phyloP scores from a whole-genome alignment of 2,113 vertebrate genomes.

The Speoplatyrhinus poulsoni region DNA sequence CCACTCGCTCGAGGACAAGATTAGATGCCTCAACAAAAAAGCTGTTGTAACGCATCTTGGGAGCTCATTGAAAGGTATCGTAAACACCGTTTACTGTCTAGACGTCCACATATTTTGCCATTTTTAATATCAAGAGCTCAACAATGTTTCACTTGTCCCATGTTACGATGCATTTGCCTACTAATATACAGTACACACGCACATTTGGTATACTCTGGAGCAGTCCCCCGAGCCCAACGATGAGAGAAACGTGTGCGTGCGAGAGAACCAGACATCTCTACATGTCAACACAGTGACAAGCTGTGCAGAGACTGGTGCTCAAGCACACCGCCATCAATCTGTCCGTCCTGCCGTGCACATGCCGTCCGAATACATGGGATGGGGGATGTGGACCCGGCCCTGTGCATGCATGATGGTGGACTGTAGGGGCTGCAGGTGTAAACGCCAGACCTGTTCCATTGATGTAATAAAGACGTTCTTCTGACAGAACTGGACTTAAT shows the following conservation, averaged over 20 bases:
- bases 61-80: constrained; percentile 82
- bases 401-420: neutral
- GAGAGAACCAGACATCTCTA: neutral
- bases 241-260: neutral
- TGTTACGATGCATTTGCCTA: neutral
- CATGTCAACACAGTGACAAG: neutral
- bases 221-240: neutral
- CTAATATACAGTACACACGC: neutral
- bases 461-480: constrained; percentile 62
- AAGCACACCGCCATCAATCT: constrained; percentile 33
- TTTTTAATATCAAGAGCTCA: constrained; percentile 7
- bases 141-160: no score
- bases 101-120: constrained; percentile 27
- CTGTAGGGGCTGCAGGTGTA: neutral
- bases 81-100: constrained; percentile 41
- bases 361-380: constrained; percentile 24
- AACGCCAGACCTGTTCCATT: constrained; percentile 36
- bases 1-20: constrained; percentile 87
- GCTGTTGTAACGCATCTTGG: constrained; percentile 80
- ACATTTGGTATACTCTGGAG: no score
- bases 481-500: constrained; percentile 59
- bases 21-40: constrained; percentile 84
- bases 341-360: neutral
- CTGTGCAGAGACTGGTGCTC: constrained; percentile 11
- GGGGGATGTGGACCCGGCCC: constrained; percentile 7